phyloP scores from a whole-genome alignment of 92 coral and sea anemone genomes.

The Umimayanthus kanabou region DNA sequence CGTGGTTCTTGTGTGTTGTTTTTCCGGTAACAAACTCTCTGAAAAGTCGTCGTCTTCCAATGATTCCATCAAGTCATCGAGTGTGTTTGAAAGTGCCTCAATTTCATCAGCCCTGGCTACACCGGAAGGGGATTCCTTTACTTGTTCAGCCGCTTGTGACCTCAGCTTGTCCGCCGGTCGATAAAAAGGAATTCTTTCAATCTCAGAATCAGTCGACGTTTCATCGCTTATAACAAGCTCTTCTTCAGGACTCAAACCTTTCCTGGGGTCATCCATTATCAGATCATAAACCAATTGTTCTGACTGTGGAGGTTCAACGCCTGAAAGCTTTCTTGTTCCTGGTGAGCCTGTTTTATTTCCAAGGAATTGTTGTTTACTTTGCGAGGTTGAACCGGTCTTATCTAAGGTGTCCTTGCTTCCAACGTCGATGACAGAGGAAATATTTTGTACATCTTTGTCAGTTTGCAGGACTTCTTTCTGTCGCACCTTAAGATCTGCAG shows the following conservation, averaged over 20 bases:
- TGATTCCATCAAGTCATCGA: constrained; percentile 30
- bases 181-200: not conserved
- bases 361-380: not conserved
- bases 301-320: constrained; percentile 2
- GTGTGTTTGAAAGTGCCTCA: constrained; percentile 28
- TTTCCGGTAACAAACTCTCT: not conserved
- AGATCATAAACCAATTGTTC: constrained; percentile 38
- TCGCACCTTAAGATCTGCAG: not conserved
- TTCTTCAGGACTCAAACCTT: constrained; percentile 1
- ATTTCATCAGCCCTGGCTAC: constrained; percentile 2
- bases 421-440: not conserved
- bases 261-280: constrained; percentile 24
- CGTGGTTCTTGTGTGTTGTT: not conserved
- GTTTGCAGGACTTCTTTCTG: no score
- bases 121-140: not conserved
- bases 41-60: constrained; percentile 2
- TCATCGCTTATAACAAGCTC: constrained; percentile 18
- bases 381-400: not conserved
- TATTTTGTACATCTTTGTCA: not conserved
- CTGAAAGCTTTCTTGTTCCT: not conserved
- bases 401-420: not conserved
- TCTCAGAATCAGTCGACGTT: constrained; percentile 33
- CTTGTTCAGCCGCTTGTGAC: not conserved
- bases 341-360: not conserved
- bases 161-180: constrained; percentile 1